These are phyloP conservation scores for Pseudolaguvia tuberculata DNA, from an alignment of 2,113 vertebrate species.

Conservation along the genomic window DNA sequence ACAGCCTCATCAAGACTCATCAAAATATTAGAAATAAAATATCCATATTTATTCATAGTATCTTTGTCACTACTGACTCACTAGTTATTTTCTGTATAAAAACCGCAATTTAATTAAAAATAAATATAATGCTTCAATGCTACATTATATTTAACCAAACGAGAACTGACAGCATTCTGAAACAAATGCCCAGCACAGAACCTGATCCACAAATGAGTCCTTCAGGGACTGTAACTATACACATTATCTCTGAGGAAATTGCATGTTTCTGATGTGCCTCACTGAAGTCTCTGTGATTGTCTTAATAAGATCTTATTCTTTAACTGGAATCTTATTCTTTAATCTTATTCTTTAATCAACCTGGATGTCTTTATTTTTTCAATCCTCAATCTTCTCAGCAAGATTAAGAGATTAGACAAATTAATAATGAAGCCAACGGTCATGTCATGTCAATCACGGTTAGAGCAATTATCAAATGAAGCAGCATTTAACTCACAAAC, in stretches of 20 bases:
- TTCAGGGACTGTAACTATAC: constrained; percentile 16
- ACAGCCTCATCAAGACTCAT: not conserved
- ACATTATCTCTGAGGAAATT: constrained; percentile 39
- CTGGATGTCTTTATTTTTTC: not conserved
- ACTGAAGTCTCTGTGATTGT: constrained; percentile 9
- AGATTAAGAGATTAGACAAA: constrained; percentile 22
- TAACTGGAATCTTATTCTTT: constrained; percentile 1
- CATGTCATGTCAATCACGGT: not conserved
- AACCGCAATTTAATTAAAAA: not conserved
- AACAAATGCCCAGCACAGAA: not conserved
- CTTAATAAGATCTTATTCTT: constrained; percentile 3
- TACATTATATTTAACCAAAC: not conserved
- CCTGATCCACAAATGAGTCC: constrained; percentile 8
- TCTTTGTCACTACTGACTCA: not conserved
- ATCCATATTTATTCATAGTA: not conserved
- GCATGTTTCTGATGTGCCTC: constrained; percentile 7
- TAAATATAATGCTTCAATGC: not conserved
- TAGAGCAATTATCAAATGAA: constrained; percentile 7
- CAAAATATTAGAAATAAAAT: not conserved
- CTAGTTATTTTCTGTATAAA: not conserved
- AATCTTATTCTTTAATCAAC: constrained; percentile 7
- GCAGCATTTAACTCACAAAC: constrained; percentile 22
- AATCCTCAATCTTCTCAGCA: not conserved
- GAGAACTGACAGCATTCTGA: not conserved
- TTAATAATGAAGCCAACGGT: not conserved